Base-by-base conservation (phyloP, 2,797 vertebrate species). In the Crocidura indochinensis region DNA sequence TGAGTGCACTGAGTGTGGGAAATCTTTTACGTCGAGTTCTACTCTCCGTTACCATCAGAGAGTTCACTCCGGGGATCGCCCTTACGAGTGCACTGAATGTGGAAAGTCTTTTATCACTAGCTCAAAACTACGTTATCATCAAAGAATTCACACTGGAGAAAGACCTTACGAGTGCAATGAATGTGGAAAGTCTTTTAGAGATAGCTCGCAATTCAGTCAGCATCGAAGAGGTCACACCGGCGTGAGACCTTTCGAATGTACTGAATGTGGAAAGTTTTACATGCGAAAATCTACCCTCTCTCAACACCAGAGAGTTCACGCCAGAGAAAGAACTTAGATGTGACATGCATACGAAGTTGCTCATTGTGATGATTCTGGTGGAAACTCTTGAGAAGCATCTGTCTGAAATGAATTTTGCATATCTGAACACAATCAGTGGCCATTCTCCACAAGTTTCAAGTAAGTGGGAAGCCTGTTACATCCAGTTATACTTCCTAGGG, bases 251-350 rank as follows among this genome's bases (percentile, higher is more conserved):
- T 83, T 83, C 31, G 51, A 31, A 8, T 90, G 88, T n/a, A 24
- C 27, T 20, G 80, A 75, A 27, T 90, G 88, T 49, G 88, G 88
- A 14, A 90, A 76, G 26, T 76, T 29, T 44, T 90, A 83, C 22
- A 74, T 69, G 10, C 69, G 24, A 3, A 53, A 67, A 6, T 84
- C 82, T 14, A 31, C 53, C 69, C 82, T 84, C 60, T 49, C 67
- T 19, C 69, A 73, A 8, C 82, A 85, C 19, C 56, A 75, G 15
- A 47, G 60, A 29, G 71, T 56, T 65, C 88, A 90, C 51, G 15
- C 81, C 12, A 78, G 88, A 76, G 80, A 76, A 60, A 83, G 44
- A 20, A 79, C 88, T 76, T 90, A 69, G 11, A 64, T 67, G 49
- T 90, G 88, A 53, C 17, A 53, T 53, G 51, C 12, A 53, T 53